Base-by-base conservation (phyloP, 2,113 vertebrate genomes). In the Phaethornis superciliosus region DNA sequence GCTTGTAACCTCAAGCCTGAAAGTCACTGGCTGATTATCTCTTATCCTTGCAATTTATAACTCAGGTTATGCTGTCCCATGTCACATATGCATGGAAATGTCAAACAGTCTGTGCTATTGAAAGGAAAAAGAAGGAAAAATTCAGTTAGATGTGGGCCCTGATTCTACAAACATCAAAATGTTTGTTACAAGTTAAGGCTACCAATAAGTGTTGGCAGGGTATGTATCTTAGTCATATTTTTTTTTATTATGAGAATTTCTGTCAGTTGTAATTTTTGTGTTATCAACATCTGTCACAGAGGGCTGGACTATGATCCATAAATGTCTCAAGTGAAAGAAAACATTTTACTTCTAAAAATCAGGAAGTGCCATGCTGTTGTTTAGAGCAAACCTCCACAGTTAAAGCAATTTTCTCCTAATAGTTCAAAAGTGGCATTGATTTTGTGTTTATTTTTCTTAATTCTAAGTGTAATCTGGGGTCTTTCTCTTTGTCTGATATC, bases 321-420 rank as follows among this genome's bases (percentile, higher is more conserved):
- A 88, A 77, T 47, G 42, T 90, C 89, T 91, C 51, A 85, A 76
- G 37, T 44, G 77, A 85, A 94, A 82, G 10, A 40, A 93, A 59
- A 89, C 27, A 74, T 94, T 92, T 94, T 89, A 55, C 35, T 81
- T 70, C 54, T 75, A 78, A 94, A 95, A 94, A 80, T 85, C 63
- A 94, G 85, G 88, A 91, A 89, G 44, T 69, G 7, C 55, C 60
- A 83, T 77, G 37, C 33, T 91, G 81, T 42, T 90, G 19, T 89
- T 91, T 92, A 55, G 28, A 81, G 17, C 35, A 87, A 79, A 80
- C 2, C 33, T 12, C 7, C 0, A 2, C 28, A 15, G 88, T 95
- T 95, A 83, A 91, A 88, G 28, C 60, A 82, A 76, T 88, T 8
- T 70, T 89, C n/a, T 81, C 28, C 24, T 65, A 74, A 56, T 1